These are phyloP conservation scores for Eremophila alpestris DNA, from an alignment of 2,797 vertebrate genomes.

Conservation along the genomic window DNA sequence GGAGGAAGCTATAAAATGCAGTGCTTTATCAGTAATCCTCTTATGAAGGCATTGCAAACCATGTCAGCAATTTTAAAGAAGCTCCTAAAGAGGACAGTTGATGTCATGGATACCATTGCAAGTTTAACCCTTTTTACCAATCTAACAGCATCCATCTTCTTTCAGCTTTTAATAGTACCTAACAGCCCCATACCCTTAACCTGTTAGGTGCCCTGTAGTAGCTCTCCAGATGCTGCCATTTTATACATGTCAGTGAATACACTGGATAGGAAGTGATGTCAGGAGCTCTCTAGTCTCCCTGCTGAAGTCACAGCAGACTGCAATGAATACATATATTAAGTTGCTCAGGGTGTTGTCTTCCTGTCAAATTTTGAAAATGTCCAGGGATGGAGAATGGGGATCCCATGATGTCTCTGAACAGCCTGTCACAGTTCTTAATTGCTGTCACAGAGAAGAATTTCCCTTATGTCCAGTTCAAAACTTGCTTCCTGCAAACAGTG, in stretches of 20 bases:
- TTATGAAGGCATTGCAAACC: background rate
- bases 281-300: background rate
- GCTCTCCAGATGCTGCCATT: background rate
- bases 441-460: background rate
- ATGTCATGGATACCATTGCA: background rate
- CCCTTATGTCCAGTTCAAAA: background rate
- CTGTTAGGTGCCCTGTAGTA: background rate
- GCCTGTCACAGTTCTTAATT: background rate
- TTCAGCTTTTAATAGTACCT: background rate
- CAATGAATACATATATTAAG: background rate
- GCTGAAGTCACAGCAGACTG: background rate
- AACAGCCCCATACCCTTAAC: rapidly evolving
- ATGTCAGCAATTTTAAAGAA: background rate
- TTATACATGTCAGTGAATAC: background rate
- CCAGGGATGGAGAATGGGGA: background rate
- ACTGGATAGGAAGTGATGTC: background rate
- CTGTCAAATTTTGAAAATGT: background rate
- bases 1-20: background rate
- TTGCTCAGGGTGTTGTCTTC: background rate
- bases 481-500: background rate
- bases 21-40: background rate
- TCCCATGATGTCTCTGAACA: background rate
- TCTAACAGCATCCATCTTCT: background rate
- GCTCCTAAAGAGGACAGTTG: background rate
- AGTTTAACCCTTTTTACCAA: background rate